phyloP scores from a whole-genome alignment of 2,888 invertebrate species.

The Tribolium freemani region DNA sequence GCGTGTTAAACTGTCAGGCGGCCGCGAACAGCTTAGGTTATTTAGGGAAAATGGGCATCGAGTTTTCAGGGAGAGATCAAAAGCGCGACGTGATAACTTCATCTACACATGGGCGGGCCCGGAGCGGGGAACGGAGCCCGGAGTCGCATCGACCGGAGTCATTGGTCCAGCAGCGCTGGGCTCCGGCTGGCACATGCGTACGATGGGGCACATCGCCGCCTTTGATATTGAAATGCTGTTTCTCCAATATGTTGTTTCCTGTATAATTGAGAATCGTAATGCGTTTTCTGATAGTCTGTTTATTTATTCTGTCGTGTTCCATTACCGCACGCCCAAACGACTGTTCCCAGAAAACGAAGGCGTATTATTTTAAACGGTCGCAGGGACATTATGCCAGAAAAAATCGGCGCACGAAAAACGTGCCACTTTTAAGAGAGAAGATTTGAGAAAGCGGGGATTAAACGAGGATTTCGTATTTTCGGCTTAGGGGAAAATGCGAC shows the following conservation, averaged over 20 bases:
- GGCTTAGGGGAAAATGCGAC: slow-evolving; percentile 4
- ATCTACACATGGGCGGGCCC: slow-evolving; percentile 66
- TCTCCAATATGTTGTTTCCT: slow-evolving; percentile 62
- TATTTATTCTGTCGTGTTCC: slow-evolving; percentile 48
- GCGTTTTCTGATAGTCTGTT: slow-evolving; percentile 56
- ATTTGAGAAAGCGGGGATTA: slow-evolving; percentile 3
- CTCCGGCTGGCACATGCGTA: slow-evolving; percentile 51
- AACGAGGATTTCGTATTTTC: slow-evolving; percentile 4
- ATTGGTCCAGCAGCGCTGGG: slow-evolving; percentile 59
- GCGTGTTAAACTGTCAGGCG: not conserved
- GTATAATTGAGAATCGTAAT: slow-evolving; percentile 63
- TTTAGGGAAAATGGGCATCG: slow-evolving; percentile 61
- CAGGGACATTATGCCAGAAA: slow-evolving; percentile 2
- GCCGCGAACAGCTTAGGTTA: slow-evolving; percentile 49
- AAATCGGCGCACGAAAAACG: not conserved
- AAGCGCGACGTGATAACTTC: slow-evolving; percentile 64
- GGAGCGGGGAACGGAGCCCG: slow-evolving; percentile 65
- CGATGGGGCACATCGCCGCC: slow-evolving; percentile 57
- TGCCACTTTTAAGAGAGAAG: slow-evolving; percentile 2
- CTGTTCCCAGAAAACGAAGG: slow-evolving; percentile 47
- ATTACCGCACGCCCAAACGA: slow-evolving; percentile 49
- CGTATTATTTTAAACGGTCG: slow-evolving; percentile 24
- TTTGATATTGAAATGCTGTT: slow-evolving; percentile 64
- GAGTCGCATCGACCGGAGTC: slow-evolving; percentile 67
- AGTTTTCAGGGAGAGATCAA: slow-evolving; percentile 62